phyloP scores from a whole-genome alignment of 2,113 vertebrate genomes.

The Galbula dea region DNA sequence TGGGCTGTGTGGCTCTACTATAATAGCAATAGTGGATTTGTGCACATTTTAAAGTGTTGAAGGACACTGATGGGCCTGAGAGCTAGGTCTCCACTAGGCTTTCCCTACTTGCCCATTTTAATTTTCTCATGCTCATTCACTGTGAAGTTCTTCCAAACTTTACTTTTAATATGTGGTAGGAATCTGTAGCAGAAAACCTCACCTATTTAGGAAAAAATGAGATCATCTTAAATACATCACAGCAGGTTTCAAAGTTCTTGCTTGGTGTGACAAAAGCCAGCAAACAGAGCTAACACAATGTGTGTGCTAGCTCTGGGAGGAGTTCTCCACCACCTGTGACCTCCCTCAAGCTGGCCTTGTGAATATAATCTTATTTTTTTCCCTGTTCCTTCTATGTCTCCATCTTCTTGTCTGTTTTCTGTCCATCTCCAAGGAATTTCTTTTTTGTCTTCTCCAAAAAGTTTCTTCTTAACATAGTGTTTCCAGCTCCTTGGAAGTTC shows the following conservation, averaged over 20 bases:
- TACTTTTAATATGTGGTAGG: not conserved
- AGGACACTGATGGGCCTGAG: not conserved
- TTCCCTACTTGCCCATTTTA: not conserved
- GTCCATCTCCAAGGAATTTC: not conserved
- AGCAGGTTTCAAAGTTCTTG: not conserved
- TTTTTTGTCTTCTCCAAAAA: not conserved
- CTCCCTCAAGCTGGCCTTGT: not conserved
- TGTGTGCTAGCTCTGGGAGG: not conserved
- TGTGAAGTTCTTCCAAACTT: not conserved
- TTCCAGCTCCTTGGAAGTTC: constrained; percentile 7
- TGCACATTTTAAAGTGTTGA: not conserved
- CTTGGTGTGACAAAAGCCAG: not conserved
- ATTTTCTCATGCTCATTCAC: not conserved
- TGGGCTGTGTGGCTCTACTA: not conserved
- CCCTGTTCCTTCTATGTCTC: not conserved
- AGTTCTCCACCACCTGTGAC: not conserved
- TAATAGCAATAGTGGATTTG: not conserved
- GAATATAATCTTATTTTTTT: not conserved
- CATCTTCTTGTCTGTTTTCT: not conserved
- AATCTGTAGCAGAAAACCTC: not conserved
- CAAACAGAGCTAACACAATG: rapidly evolving
- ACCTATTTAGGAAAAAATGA: not conserved
- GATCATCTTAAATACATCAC: not conserved
- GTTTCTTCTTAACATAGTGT: not conserved
- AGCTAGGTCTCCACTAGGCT: not conserved